phyloP scores from a whole-genome alignment of 2,797 vertebrate species.

The Gallinago solitaria region DNA sequence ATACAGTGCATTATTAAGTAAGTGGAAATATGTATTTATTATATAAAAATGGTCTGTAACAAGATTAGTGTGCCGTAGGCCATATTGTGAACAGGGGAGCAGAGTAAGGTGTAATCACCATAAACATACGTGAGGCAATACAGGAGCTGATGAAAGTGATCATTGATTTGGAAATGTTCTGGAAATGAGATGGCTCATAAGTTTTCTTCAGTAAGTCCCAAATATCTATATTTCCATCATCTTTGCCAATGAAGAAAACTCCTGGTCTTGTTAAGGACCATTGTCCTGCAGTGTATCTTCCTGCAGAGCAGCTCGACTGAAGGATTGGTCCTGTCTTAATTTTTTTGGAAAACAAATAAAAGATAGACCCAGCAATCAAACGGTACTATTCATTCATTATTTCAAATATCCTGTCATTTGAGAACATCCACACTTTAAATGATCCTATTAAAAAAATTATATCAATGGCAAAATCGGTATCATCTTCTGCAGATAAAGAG shows the following conservation, averaged over 20 bases:
- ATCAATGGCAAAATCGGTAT: not conserved
- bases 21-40: not conserved
- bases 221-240: constrained; percentile 87
- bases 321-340: constrained; percentile 83
- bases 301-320: constrained; percentile 75
- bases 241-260: constrained; percentile 89
- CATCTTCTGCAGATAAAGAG: not conserved
- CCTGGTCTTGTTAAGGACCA: constrained; percentile 91
- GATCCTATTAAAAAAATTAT: not conserved
- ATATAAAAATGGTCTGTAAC: not conserved
- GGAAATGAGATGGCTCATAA: constrained; percentile 78
- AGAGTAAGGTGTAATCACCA: not conserved
- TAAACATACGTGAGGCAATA: constrained; percentile 80
- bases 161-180: constrained; percentile 76
- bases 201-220: constrained; percentile 92
- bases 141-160: constrained; percentile 87
- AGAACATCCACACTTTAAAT: not conserved
- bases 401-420: not conserved
- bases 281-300: constrained; percentile 80
- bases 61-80: not conserved
- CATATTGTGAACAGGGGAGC: not conserved
- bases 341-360: not conserved
- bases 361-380: not conserved
- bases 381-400: not conserved
- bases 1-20: not conserved